These are phyloP conservation scores for Ochotona princeps DNA, from an alignment of 2,113 vertebrate genomes.

Conservation along the genomic window DNA sequence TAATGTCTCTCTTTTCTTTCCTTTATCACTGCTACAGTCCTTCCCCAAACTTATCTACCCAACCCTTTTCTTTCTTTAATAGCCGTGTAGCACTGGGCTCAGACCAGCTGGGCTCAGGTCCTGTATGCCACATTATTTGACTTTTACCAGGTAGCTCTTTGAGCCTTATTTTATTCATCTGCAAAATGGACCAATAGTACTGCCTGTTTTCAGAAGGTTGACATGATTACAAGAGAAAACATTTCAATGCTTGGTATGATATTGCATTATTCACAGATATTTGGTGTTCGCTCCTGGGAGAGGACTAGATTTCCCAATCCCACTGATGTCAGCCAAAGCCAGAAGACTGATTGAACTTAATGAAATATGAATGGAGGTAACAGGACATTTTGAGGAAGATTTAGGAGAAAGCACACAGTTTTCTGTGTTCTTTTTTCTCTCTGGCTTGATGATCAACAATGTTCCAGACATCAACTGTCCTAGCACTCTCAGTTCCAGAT, in stretches of 20 bases:
- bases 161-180: background rate
- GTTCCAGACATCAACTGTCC: background rate
- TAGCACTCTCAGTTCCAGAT: background rate
- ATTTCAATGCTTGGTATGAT: background rate
- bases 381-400: background rate
- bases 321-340: background rate
- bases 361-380: background rate
- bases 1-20: background rate
- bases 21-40: background rate
- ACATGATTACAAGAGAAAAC: constrained; percentile 17
- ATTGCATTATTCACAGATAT: background rate
- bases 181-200: background rate
- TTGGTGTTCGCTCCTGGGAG: background rate
- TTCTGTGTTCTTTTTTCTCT: background rate
- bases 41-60: background rate
- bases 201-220: constrained; percentile 28
- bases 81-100: background rate
- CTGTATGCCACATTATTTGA: background rate
- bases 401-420: constrained; percentile 10
- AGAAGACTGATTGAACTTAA: constrained; percentile 20
- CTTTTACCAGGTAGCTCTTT: background rate
- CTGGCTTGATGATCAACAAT: background rate
- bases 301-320: background rate
- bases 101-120: background rate
- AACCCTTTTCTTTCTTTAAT: background rate